Evolutionary conservation across 2,888 invertebrate species (phyloP).

Genomic region (Griposia aprilina): DNA sequence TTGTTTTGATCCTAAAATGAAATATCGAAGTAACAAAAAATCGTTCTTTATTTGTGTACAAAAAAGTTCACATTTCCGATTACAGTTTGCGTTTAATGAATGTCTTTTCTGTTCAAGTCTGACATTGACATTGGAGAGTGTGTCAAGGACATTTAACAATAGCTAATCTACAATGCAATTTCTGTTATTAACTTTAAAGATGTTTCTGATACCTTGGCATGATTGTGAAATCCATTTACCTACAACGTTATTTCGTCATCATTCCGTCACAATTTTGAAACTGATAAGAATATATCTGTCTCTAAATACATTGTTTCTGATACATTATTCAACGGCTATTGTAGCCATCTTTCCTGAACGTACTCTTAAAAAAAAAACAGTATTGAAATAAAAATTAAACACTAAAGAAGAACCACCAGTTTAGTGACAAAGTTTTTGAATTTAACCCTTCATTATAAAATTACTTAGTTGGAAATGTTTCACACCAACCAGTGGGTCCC

Average conservation of each 20-base stretch:
- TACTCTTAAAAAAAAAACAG: too few relatives aligned
- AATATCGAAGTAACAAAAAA: too few relatives aligned
- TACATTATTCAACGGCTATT: not conserved
- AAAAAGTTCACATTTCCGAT: constrained; percentile 77
- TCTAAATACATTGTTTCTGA: not conserved
- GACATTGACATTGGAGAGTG: constrained; percentile 98
- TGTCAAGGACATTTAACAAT: constrained; percentile 89
- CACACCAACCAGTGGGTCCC: too few relatives aligned
- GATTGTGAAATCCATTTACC: constrained; percentile 25
- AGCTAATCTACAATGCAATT: constrained; percentile 35
- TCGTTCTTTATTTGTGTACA: not conserved
- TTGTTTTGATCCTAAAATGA: not conserved
- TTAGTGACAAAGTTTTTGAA: too few relatives aligned
- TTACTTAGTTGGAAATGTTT: not conserved
- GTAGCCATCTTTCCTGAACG: too few relatives aligned
- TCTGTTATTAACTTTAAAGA: constrained; percentile 39
- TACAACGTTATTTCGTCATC: constrained; percentile 20
- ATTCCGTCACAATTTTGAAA: constrained; percentile 21
- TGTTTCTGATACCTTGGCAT: constrained; percentile 50
- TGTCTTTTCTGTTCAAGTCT: constrained; percentile 94
- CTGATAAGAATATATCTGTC: not conserved
- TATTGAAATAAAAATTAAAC: too few relatives aligned
- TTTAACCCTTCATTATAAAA: not conserved
- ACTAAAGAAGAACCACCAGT: too few relatives aligned
- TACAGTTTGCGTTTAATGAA: constrained; percentile 98